Conservation (phyloP, 2,113 vertebrate genomes). For the Pygoscelis adeliae region DNA sequence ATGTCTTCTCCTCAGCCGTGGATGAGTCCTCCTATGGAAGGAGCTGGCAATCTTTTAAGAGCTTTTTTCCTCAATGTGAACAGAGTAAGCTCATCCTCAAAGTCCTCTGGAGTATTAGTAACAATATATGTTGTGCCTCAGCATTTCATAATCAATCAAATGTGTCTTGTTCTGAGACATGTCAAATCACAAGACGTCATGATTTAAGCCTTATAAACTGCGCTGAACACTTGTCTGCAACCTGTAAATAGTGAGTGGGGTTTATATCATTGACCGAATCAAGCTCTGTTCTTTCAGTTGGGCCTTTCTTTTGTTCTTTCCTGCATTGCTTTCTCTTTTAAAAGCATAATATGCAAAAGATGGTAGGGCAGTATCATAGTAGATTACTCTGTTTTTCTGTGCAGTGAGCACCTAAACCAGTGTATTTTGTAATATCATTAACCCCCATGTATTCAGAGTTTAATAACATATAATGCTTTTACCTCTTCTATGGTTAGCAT, state of each 20-base stretch:
- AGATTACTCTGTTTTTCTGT: not conserved
- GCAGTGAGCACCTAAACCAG: not conserved
- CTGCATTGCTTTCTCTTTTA: not conserved
- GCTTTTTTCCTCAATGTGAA: not conserved
- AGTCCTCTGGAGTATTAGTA: not conserved
- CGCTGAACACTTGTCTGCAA: not conserved
- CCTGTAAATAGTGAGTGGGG: too few species aligned
- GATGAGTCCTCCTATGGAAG: not conserved
- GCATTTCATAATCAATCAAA: not conserved
- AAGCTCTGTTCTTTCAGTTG: not conserved
- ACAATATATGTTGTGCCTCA: not conserved
- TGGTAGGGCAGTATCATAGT: rapidly evolving
- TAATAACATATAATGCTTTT: not conserved
- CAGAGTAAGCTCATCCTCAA: not conserved
- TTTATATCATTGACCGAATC: not conserved
- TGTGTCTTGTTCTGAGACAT: not conserved
- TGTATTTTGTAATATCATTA: not conserved
- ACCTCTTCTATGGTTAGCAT: not conserved
- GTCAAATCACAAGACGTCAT: not conserved
- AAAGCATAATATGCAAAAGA: not conserved
- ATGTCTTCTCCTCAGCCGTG: not conserved
- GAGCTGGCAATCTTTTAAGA: not conserved
- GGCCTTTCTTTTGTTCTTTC: not conserved
- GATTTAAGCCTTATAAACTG: not conserved
- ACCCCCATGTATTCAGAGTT: not conserved